Conservation (phyloP, 1,140 invertebrate genomes). For the Temnothorax curvispinosus region DNA sequence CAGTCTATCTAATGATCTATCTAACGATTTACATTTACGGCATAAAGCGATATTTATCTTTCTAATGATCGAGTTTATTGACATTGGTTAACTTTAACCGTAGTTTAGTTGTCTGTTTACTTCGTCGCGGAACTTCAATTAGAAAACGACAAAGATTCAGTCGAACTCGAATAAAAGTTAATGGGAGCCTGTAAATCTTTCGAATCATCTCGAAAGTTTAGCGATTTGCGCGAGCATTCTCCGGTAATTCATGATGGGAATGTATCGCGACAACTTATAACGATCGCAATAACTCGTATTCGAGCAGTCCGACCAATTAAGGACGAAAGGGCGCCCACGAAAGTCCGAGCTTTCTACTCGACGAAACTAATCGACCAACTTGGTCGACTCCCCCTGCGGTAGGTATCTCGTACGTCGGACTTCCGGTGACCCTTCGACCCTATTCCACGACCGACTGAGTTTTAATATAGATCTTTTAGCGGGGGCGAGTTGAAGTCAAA, state of each 20-base stretch:
- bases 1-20: neutral
- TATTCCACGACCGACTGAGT: conserved; percentile 67
- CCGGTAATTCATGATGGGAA: neutral
- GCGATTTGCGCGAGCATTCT: conserved; percentile 14
- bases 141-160: conserved; percentile 17
- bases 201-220: conserved; percentile 31
- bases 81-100: neutral
- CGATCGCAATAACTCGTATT: conserved; percentile 59
- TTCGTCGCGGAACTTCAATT: neutral
- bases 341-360: conserved; percentile 62
- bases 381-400: conserved; percentile 65
- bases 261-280: conserved; percentile 60
- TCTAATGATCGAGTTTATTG: neutral
- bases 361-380: conserved; percentile 74
- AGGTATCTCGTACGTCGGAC: conserved; percentile 69
- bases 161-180: conserved; percentile 1
- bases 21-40: neutral
- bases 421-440: conserved; percentile 66
- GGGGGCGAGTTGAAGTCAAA: conserved; percentile 56
- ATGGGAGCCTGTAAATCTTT: conserved; percentile 5
- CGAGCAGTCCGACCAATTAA: conserved; percentile 65
- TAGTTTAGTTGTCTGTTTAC: neutral
- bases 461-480: conserved; percentile 72
- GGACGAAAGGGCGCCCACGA: conserved; percentile 39
- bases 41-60: neutral